Conservation (phyloP, 2,797 vertebrate species). For the Ctenochaetus hawaiiensis region DNA sequence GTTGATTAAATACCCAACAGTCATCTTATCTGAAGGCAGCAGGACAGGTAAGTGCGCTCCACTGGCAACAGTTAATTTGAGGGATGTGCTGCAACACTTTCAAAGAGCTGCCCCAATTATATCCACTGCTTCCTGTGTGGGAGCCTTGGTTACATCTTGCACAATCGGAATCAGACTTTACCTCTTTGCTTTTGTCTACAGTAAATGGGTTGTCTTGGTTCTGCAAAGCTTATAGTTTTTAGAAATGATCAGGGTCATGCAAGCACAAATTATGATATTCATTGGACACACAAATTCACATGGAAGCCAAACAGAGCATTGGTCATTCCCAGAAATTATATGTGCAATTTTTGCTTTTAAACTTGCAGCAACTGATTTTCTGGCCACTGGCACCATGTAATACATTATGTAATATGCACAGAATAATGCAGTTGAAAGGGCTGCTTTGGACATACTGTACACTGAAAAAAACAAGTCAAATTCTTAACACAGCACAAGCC, state of each 20-base stretch:
- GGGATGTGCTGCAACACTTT: slow-evolving; percentile 56
- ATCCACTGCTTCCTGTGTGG: slow-evolving; percentile 61
- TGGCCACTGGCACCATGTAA: no score
- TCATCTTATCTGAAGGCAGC: slow-evolving; percentile 71
- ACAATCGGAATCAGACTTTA: slow-evolving; percentile 38
- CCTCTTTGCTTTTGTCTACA: slow-evolving; percentile 14
- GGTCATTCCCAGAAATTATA: neutral
- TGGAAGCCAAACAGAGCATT: neutral
- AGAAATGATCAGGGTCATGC: neutral
- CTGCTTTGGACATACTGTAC: no score
- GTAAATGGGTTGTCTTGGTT: slow-evolving; percentile 15
- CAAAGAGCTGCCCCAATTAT: slow-evolving; percentile 54
- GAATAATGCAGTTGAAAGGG: no score
- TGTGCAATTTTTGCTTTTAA: neutral
- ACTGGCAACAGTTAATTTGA: slow-evolving; percentile 59
- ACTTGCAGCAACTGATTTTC: neutral
- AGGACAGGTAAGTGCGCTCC: slow-evolving; percentile 65
- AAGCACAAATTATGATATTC: neutral
- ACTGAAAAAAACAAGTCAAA: no score
- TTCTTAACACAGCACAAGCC: no score
- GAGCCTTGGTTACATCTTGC: slow-evolving; percentile 34
- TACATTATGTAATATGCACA: no score
- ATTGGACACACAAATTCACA: neutral
- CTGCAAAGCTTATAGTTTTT: neutral
- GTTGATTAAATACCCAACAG: slow-evolving; percentile 60